Conservation (phyloP, 1,140 invertebrate genomes). For the Spodoptera frugiperda region DNA sequence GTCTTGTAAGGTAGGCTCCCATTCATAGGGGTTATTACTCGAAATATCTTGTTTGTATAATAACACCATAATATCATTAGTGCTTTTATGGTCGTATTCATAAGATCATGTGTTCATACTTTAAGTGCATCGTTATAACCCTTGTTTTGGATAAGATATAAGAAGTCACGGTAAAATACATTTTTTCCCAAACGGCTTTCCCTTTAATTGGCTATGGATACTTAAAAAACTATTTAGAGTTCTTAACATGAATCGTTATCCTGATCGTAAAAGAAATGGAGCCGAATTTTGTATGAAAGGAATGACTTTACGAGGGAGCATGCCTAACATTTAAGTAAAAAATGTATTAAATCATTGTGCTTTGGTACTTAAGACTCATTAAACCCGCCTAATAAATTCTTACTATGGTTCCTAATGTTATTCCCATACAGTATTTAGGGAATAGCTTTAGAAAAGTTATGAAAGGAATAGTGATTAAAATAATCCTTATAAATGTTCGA, state of each 20-base stretch:
- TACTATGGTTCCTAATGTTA: not conserved
- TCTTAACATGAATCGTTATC: constrained; percentile 61
- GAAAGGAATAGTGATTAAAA: too few relatives aligned
- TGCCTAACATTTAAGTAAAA: constrained; percentile 34
- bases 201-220: constrained; percentile 71
- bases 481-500: too few relatives aligned
- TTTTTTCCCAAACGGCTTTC: constrained; percentile 68
- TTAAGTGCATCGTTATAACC: constrained; percentile 73
- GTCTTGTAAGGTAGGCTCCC: constrained; percentile 54
- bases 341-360: constrained; percentile 41
- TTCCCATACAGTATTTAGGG: not conserved
- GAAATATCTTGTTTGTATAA: constrained; percentile 71
- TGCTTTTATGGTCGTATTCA: constrained; percentile 72
- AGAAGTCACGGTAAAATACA: constrained; percentile 64
- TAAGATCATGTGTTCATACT: constrained; percentile 66
- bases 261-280: constrained; percentile 66
- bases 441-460: not conserved
- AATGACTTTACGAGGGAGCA: constrained; percentile 42
- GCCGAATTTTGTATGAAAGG: constrained; percentile 37
- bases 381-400: constrained; percentile 27
- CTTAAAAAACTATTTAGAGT: constrained; percentile 70
- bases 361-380: constrained; percentile 21
- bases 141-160: constrained; percentile 78
- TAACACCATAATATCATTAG: constrained; percentile 68
- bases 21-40: constrained; percentile 56